Conservation (phyloP, 1,140 invertebrate genomes). For the Trinorchestia longiramus region DNA sequence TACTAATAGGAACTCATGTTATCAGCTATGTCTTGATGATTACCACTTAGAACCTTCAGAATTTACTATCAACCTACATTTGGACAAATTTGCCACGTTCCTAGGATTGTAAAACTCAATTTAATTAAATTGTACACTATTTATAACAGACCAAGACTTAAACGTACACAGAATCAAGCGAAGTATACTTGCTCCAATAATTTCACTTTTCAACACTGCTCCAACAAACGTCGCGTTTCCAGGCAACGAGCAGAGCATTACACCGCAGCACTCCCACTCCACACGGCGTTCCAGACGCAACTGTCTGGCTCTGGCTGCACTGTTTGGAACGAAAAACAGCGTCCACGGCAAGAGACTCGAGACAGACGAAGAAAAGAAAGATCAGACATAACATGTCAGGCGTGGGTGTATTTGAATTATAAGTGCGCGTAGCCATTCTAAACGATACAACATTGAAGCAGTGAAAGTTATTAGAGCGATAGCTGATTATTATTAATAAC, state of each 20-base stretch:
- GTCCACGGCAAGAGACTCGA: not conserved
- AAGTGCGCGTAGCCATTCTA: not conserved
- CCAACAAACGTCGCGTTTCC: not conserved
- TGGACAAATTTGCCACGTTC: not conserved
- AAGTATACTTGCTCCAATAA: not conserved
- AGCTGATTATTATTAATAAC: too few relatives aligned
- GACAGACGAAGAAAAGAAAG: not conserved
- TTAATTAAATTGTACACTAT: not conserved
- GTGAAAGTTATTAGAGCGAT: too few relatives aligned
- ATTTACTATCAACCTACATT: not conserved
- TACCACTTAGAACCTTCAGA: not conserved
- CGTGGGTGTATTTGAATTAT: not conserved
- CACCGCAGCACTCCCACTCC: not conserved
- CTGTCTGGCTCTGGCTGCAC: not conserved
- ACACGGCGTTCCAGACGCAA: slow-evolving; percentile 10
- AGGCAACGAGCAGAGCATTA: not conserved
- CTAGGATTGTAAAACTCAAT: not conserved
- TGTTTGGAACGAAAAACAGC: not conserved
- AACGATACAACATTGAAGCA: too few relatives aligned
- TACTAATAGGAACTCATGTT: not conserved
- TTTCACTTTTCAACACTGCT: not conserved
- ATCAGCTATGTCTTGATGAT: not conserved
- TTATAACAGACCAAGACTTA: not conserved
- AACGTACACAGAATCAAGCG: not conserved
- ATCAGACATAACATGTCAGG: not conserved